Conservation (phyloP, 2,113 vertebrate species). For the Mohoua ochrocephala region DNA sequence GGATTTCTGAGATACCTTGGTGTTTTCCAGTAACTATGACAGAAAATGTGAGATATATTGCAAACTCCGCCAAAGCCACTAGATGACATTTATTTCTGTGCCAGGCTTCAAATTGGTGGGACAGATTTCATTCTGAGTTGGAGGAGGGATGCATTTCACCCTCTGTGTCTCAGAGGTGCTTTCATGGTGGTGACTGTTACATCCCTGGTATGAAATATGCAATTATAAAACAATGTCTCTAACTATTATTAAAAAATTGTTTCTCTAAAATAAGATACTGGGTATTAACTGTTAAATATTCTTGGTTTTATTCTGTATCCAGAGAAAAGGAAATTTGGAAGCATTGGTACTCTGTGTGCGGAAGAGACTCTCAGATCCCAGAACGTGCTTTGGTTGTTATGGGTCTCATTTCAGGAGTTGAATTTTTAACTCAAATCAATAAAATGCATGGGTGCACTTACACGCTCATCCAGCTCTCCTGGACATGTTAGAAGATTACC, state of each 20-base stretch:
- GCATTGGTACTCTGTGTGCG: neutral
- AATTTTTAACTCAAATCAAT: conserved; percentile 46
- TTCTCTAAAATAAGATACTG: neutral
- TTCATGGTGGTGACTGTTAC: neutral
- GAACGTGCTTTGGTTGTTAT: neutral
- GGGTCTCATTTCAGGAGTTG: neutral
- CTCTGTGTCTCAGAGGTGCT: neutral
- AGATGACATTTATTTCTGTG: neutral
- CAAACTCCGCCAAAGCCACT: neutral
- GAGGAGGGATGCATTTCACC: neutral
- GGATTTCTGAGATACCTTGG: neutral
- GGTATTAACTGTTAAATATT: neutral
- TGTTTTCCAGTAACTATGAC: neutral
- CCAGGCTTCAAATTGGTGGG: neutral
- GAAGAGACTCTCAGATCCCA: neutral
- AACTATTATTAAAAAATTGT: neutral
- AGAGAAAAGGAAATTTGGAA: neutral
- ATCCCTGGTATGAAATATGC: neutral
- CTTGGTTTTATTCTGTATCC: neutral
- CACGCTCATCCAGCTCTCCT: conserved; percentile 13
- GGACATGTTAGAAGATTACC: conserved; percentile 46
- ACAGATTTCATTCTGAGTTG: neutral
- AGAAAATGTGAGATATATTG: neutral
- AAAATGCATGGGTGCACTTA: conserved; percentile 19
- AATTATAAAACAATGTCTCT: neutral